These are phyloP conservation scores for Hippocampus zosterae DNA, from an alignment of 2,113 vertebrate species.

Conservation along the genomic window DNA sequence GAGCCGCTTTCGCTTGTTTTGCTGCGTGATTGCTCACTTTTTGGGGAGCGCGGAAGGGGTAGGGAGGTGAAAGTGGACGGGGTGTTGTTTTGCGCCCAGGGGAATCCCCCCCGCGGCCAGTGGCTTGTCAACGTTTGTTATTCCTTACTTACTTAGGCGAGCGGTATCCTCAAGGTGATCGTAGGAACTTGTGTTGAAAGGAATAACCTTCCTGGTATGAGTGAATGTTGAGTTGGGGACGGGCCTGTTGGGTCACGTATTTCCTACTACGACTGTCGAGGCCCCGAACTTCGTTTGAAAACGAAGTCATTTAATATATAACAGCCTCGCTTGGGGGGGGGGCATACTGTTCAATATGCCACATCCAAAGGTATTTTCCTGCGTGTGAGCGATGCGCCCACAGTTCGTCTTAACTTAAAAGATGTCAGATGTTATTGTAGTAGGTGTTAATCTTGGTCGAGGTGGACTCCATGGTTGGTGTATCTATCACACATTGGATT, in stretches of 20 bases:
- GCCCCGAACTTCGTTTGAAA: background rate
- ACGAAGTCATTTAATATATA: background rate
- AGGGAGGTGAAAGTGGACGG: slow-evolving; percentile 1
- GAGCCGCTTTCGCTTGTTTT: background rate
- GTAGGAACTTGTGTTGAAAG: background rate
- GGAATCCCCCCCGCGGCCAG: slow-evolving; percentile 59
- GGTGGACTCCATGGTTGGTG: background rate
- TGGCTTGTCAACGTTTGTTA: slow-evolving; percentile 21
- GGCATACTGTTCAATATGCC: rapidly evolving
- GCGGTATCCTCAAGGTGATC: background rate
- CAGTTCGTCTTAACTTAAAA: background rate
- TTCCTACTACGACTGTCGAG: background rate
- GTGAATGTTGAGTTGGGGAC: slow-evolving; percentile 9
- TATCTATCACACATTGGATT: no score
- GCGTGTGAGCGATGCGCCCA: rapidly evolving
- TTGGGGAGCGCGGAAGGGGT: background rate
- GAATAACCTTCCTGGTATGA: slow-evolving; percentile 5
- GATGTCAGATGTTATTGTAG: background rate
- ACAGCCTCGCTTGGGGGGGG: rapidly evolving
- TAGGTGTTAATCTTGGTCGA: background rate
- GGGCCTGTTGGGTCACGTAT: slow-evolving; percentile 32
- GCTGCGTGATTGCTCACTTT: background rate
- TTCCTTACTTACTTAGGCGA: background rate
- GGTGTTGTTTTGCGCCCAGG: slow-evolving; percentile 51
- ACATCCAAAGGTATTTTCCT: rapidly evolving